Conservation (phyloP, 2,888 invertebrate species). For the Chydorus sphaericus region DNA sequence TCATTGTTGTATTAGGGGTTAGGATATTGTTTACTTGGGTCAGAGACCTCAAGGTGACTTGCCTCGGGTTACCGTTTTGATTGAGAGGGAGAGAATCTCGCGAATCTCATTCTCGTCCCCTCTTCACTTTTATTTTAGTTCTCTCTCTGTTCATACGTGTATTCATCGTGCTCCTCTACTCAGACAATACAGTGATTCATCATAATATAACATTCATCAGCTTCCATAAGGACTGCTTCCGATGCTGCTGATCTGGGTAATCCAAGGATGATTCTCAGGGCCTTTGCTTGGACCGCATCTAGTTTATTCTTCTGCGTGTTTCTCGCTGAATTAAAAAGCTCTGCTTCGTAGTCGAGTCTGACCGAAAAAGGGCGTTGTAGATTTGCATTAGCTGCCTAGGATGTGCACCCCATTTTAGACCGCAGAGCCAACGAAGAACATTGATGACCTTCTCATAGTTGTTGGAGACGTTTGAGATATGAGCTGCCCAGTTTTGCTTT, state of each 20-base stretch:
- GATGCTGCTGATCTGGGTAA: not conserved
- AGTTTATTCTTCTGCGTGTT: not conserved
- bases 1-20: too few species aligned
- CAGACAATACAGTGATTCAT: too few species aligned
- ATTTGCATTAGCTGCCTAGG: not conserved
- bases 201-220: too few species aligned
- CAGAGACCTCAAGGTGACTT: too few species aligned
- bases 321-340: not conserved
- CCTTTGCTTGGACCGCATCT: not conserved
- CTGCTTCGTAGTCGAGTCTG: not conserved
- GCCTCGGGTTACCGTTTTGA: too few species aligned
- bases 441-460: not conserved
- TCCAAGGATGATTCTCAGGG: not conserved
- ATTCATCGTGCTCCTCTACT: too few species aligned
- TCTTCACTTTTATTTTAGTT: too few species aligned
- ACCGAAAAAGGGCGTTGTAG: not conserved
- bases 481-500: not conserved
- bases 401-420: conserved; percentile 1
- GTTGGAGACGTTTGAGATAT: not conserved
- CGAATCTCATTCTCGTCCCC: too few species aligned
- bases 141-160: too few species aligned
- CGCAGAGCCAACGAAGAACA: not conserved
- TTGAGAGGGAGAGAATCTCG: too few species aligned
- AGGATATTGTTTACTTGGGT: too few species aligned
- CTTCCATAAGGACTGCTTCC: not conserved